Conservation (phyloP, 2,113 vertebrate genomes). For the Sapayoa aenigma region DNA sequence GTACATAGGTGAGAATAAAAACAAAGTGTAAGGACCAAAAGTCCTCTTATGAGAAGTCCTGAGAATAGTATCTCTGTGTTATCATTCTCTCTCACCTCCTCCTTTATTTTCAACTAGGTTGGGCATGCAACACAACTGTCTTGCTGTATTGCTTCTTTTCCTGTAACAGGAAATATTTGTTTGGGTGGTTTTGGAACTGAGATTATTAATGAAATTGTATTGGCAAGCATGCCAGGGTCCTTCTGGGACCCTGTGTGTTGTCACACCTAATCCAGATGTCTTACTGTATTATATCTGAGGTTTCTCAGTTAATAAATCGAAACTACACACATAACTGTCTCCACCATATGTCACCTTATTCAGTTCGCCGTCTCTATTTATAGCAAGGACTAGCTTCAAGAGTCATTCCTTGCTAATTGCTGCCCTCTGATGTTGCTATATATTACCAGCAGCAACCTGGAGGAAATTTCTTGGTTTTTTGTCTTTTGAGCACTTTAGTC, state of each 20-base stretch:
- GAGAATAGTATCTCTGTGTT: background rate
- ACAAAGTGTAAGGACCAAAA: background rate
- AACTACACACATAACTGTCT: background rate
- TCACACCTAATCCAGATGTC: background rate
- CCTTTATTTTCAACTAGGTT: background rate
- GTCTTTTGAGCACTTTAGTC: background rate
- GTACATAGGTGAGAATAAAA: background rate
- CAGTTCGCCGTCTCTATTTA: background rate
- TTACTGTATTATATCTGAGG: background rate
- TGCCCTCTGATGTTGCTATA: background rate
- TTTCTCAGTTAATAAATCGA: background rate
- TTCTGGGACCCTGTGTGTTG: background rate
- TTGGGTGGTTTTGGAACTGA: background rate
- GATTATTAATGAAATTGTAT: background rate
- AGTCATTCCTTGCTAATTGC: conserved; percentile 12
- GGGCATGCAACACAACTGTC: background rate
- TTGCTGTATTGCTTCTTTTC: background rate
- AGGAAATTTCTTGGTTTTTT: background rate
- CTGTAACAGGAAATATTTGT: background rate
- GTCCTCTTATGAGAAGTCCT: background rate
- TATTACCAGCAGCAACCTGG: background rate
- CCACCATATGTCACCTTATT: background rate
- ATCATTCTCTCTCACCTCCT: background rate
- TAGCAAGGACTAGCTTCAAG: background rate
- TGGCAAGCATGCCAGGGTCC: background rate